Percentiles rank a stretch among this genome's conserved stretches.
Conservation (phyloP, 2,888 invertebrate species). For the Steinernema carpocapsae region DNA sequence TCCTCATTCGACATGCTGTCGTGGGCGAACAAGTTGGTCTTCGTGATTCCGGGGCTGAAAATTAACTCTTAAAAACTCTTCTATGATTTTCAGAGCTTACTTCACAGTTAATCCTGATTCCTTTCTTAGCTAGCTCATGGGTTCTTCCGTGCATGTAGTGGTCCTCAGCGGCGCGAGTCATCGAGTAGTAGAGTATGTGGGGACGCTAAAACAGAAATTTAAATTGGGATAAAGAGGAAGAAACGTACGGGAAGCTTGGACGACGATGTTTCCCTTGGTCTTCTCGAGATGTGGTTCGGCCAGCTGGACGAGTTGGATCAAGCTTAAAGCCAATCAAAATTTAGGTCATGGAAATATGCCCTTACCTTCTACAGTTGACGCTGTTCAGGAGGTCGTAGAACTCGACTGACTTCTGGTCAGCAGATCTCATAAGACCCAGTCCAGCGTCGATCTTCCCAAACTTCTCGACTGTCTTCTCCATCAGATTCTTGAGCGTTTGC, state of each 20-base stretch:
- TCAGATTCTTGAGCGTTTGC: constrained; percentile 37
- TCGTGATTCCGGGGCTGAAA: neutral
- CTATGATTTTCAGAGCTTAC: no score
- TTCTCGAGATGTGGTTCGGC: constrained; percentile 4
- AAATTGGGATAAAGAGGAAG: neutral
- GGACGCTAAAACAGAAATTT: neutral
- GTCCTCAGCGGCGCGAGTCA: constrained; percentile 35
- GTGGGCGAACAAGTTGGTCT: neutral
- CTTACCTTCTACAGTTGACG: constrained; percentile 30
- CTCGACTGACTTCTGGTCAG: constrained; percentile 12
- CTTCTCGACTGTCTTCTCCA: constrained; percentile 39
- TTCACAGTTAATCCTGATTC: constrained; percentile 35
- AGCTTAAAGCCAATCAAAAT: constrained; percentile 7
- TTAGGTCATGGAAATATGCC: neutral
- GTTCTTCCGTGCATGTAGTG: constrained; percentile 19
- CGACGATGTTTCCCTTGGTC: constrained; percentile 27
- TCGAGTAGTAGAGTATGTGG: constrained; percentile 26
- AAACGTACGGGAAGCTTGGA: no score
- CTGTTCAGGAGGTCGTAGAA: constrained; percentile 9
- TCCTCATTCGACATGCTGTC: neutral
- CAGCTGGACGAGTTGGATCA: constrained; percentile 23
- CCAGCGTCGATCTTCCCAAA: constrained; percentile 41
- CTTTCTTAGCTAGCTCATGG: constrained; percentile 13
- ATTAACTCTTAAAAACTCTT: no score
- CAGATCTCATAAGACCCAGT: neutral